Evolutionary conservation across 2,797 vertebrate species (phyloP).

Genomic region (Leptodactylus fallax): DNA sequence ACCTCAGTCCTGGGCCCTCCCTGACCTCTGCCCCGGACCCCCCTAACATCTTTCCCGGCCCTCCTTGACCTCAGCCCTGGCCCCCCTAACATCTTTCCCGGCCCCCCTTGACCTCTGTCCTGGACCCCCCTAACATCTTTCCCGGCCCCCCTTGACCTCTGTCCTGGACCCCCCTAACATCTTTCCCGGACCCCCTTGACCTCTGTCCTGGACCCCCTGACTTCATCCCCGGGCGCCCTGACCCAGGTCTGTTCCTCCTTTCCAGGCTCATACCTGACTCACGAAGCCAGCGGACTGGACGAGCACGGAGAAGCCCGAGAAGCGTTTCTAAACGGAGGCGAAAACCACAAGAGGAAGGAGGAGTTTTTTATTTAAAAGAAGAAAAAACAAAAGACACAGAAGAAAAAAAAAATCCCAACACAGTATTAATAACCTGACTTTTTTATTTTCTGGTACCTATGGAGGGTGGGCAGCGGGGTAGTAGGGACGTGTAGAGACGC

Average conservation of each 20-base stretch:
- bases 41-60: too few species aligned
- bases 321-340: slow-evolving; percentile 92
- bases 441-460: slow-evolving; percentile 54
- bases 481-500: slow-evolving; percentile 4
- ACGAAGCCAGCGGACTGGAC: slow-evolving; percentile 92
- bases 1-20: too few species aligned
- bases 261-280: slow-evolving; percentile 91
- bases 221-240: not conserved
- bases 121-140: too few species aligned
- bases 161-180: too few species aligned
- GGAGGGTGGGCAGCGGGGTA: slow-evolving; percentile 16
- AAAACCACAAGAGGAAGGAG: slow-evolving; percentile 92
- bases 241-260: too few species aligned
- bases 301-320: slow-evolving; percentile 93
- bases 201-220: not conserved
- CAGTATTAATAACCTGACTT: slow-evolving; percentile 64
- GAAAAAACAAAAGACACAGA: slow-evolving; percentile 34
- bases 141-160: not conserved
- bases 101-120: not conserved
- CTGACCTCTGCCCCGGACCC: too few species aligned
- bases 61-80: too few species aligned
- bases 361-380: slow-evolving; percentile 81
- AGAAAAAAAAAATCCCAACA: slow-evolving; percentile 55
- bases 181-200: not conserved
- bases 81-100: too few species aligned